A percentile compares a stretch with the other conserved stretches of the same genome.
Evolutionary conservation across 2,888 invertebrate species (phyloP).

Genomic region (Cosmorhoe ocellata): DNA sequence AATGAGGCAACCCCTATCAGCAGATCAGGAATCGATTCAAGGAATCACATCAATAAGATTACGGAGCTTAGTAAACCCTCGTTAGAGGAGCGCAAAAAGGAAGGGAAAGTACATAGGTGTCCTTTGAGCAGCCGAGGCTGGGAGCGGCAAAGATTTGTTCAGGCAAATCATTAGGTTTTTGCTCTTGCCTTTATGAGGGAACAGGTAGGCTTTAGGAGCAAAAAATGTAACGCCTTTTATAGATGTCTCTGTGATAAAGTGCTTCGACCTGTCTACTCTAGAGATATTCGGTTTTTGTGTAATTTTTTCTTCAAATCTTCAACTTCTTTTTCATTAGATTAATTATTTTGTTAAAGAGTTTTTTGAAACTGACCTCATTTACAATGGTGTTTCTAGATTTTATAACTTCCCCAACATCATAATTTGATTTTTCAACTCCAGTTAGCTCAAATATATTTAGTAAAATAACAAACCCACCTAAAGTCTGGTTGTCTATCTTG

Average conservation of each 20-base stretch:
- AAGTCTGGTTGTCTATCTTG: slow-evolving; percentile 69
- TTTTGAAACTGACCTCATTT: too few species aligned
- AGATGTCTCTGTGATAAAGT: slow-evolving; percentile 14
- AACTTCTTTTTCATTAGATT: too few species aligned
- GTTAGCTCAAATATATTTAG: too few species aligned
- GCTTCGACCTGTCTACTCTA: slow-evolving; percentile 7
- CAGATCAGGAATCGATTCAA: slow-evolving; percentile 35
- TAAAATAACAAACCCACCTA: slow-evolving; percentile 45
- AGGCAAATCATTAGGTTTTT: slow-evolving; percentile 33
- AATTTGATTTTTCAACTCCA: too few species aligned
- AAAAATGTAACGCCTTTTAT: slow-evolving; percentile 13
- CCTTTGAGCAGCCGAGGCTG: slow-evolving; percentile 20
- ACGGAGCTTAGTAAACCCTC: slow-evolving; percentile 39
- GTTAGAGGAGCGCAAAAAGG: slow-evolving; percentile 34
- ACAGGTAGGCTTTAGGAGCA: slow-evolving; percentile 6
- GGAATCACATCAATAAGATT: slow-evolving; percentile 36
- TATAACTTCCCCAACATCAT: too few species aligned
- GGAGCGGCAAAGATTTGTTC: slow-evolving; percentile 25
- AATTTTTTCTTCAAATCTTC: not conserved
- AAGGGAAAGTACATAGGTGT: slow-evolving; percentile 25
- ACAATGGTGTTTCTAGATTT: too few species aligned
- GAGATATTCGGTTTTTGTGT: not conserved
- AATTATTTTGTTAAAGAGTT: too few species aligned
- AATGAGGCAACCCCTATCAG: slow-evolving; percentile 29
- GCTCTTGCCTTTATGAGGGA: slow-evolving; percentile 3